These are phyloP conservation scores for Chrysogorgia sp. DNA, from an alignment of 92 coral and sea anemone genomes.

Conservation along the genomic window DNA sequence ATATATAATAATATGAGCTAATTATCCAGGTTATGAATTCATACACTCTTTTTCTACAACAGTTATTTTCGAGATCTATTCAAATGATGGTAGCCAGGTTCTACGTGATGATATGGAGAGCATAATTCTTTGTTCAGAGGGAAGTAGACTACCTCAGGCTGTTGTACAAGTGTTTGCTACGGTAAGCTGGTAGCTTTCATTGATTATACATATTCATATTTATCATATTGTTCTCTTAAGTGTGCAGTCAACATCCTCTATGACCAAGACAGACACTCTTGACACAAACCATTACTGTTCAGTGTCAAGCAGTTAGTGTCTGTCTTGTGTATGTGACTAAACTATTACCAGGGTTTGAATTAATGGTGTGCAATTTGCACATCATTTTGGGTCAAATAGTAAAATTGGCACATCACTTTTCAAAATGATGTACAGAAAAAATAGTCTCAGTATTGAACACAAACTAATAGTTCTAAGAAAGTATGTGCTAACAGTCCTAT, in stretches of 20 bases:
- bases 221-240: not conserved
- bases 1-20: too few relatives aligned
- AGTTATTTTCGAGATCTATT: conserved; percentile 86
- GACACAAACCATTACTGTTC: too few relatives aligned
- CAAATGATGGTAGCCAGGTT: conserved; percentile 76
- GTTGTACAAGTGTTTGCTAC: conserved; percentile 79
- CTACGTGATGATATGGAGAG: conserved; percentile 86
- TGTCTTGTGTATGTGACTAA: too few relatives aligned
- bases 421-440: too few relatives aligned
- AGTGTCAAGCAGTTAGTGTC: too few relatives aligned
- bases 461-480: too few relatives aligned
- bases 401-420: too few relatives aligned
- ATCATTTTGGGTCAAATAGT: too few relatives aligned
- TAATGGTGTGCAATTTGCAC: not conserved
- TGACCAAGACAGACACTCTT: too few relatives aligned
- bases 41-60: not conserved
- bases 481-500: too few relatives aligned
- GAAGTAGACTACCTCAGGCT: conserved; percentile 79
- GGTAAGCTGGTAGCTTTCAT: conserved; percentile 50
- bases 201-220: not conserved
- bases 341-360: not conserved
- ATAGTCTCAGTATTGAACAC: too few relatives aligned
- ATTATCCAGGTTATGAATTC: too few relatives aligned
- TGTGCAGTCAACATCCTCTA: not conserved
- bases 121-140: conserved; percentile 82